Base-by-base conservation (phyloP, 1,140 invertebrate genomes). In the Brachionus rubens region DNA sequence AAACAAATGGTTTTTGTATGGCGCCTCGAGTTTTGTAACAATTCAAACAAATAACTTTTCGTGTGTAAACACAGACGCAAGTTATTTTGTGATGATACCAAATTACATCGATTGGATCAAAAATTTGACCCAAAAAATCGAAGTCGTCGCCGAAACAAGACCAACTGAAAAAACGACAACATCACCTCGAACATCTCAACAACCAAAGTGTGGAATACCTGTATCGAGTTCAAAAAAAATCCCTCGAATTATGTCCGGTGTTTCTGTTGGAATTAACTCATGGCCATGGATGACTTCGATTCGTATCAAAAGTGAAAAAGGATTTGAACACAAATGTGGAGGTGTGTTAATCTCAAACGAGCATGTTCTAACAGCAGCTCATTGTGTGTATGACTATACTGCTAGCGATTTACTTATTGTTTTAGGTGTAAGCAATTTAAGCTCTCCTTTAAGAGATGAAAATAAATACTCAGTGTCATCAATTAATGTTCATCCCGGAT, bases 361-460 rank as follows among this genome's bases (percentile, higher is more conserved):
- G 1, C 76, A 79, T 47, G 65, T 80, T 9, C 30, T 80, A 12
- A 79, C 79, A 10, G 79, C 79, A 19, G 77, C 77, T 59, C 79
- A 80, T 75, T 80, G 79, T 52, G 36, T 78, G 14, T 47, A 21
- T 12, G 19, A 47, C 7, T 19, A 21, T 19, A 40, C 26, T 6
- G n/a, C 41, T 12, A 21, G 30, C 12, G 19, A 21, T 12, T 14
- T 72, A 5, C 2, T 50, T 14, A 30, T 48, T 72, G 46, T 40
- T 26, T 19, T 50, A 19, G 68, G 68, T 10, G 26, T 50, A 12
- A 48, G 50, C 5, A 54, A 72, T 40, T 54, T 48, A 33, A 48
- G 21, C 24, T n/a, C 36, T 33, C 24, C 10, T 24, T 33, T 72
- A 24, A 26, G 9, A 14, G 6, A 36, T 26, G 47, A 30, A 54